phyloP scores from a whole-genome alignment of 2,888 invertebrate species.

The Unio pictorum region DNA sequence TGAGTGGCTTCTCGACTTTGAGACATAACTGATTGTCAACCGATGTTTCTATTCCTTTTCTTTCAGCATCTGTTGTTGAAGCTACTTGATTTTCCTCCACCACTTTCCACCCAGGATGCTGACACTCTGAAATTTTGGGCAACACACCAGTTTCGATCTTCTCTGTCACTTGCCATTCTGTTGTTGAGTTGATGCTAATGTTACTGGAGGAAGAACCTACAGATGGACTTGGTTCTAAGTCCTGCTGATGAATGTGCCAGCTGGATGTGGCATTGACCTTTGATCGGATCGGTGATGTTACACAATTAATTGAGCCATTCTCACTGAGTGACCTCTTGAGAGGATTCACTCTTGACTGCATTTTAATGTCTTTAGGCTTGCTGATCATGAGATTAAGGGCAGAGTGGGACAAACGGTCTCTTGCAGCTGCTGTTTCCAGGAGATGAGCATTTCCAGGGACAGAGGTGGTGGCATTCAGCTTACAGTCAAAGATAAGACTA shows the following conservation, averaged over 20 bases:
- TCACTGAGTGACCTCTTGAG: background rate
- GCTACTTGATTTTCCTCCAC: conserved; percentile 13
- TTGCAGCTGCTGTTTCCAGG: conserved; percentile 34
- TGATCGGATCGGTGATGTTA: conserved; percentile 13
- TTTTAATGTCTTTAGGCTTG: conserved; percentile 15
- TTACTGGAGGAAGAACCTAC: conserved; percentile 63
- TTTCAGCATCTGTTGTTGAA: background rate
- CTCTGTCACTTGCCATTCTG: conserved; percentile 65
- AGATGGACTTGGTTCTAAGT: conserved; percentile 62
- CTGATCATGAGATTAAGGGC: conserved; percentile 8
- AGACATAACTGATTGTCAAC: too few species aligned
- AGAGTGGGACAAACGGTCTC: conserved; percentile 21
- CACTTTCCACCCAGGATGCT: conserved; percentile 48
- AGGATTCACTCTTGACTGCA: background rate
- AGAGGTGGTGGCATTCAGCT: conserved; percentile 59
- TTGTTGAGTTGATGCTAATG: conserved; percentile 68
- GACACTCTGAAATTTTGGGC: conserved; percentile 30
- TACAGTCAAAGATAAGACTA: conserved; percentile 50
- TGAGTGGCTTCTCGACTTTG: too few species aligned
- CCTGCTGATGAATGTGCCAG: conserved; percentile 64
- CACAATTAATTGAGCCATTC: conserved; percentile 22
- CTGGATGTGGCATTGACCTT: conserved; percentile 36
- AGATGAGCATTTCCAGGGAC: conserved; percentile 59
- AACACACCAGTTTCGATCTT: conserved; percentile 14
- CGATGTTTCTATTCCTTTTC: conserved; percentile 1